Base-by-base conservation (phyloP, 2,888 invertebrate genomes). In the Enoplolaimus lenunculus region DNA sequence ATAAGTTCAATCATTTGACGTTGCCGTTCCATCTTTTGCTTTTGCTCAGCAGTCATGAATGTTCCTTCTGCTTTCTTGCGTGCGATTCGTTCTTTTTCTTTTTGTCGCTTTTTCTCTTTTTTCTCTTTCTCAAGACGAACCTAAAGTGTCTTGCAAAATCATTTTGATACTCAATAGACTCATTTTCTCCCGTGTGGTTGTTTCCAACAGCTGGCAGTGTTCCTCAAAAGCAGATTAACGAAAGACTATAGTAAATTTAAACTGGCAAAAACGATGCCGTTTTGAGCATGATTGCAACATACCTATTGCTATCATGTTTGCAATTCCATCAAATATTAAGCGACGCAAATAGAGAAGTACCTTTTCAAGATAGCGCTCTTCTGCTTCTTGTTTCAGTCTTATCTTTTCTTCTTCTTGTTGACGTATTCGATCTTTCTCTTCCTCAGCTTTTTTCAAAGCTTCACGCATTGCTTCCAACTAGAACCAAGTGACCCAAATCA, bases 31-130 rank as follows among this genome's bases (percentile, higher is more conserved):
- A 89, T 87, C 76, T 92, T 92, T 74, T 90, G 90, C 80, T 91
- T 93, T 80, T 98, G 93, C 81, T 93, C 93, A 0, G 90, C 88
- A 1, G 93, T 93, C 72, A 95, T 83, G 35, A 93, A 84, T 82
- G 93, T 95, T 1, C 97, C 97, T 83, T 95, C 95, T n/a, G 90
- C 91, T 82, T 95, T 95, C 76, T 93, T 85, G 78, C 91, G 86
- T 78, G 92, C 92, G 81, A 91, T 92, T 68, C 90, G 86, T 79
- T 93, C 93, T 79, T 91, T 92, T 82, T 93, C 91, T 79, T 91
- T 91, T 78, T 89, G 88, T 80, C 92, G 95, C 81, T 89, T 91
- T 79, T 87, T 87, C 75, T 90, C 91, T 79, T 90, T 93, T 73
- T 86, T 85, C 80, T 95, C 94, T 77, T 90, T 88, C 80, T 94